A percentile compares a stretch with the other conserved stretches of the same genome.
Evolutionary conservation across 2,113 vertebrate genomes (phyloP).

Genomic region (Notothenia coriiceps): DNA sequence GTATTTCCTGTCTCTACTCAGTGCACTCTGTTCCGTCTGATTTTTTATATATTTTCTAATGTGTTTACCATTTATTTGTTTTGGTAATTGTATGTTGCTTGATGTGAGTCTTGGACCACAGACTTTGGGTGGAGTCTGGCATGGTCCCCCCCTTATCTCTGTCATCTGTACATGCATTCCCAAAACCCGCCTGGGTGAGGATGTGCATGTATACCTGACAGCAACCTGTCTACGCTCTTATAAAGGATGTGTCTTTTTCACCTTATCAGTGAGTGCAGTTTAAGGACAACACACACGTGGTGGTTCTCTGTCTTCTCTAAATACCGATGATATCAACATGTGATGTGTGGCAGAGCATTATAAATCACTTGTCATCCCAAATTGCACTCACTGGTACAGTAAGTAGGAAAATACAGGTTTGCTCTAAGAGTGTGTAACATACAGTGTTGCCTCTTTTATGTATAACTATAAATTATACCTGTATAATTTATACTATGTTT

Average conservation of each 20-base stretch:
- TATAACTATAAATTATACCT: conserved; percentile 79
- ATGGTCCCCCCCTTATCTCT: conserved; percentile 63
- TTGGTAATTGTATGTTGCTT: conserved; percentile 53
- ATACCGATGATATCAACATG: conserved; percentile 50
- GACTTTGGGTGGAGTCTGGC: conserved; percentile 66
- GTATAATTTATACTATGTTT: conserved; percentile 78
- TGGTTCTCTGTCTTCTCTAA: conserved; percentile 22
- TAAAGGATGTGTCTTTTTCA: conserved; percentile 57
- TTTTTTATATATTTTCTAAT: conserved; percentile 40
- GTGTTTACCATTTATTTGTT: conserved; percentile 56
- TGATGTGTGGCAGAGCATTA: conserved; percentile 12
- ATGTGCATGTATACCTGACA: conserved; percentile 72
- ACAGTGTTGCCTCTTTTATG: conserved; percentile 68
- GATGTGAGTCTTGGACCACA: conserved; percentile 62
- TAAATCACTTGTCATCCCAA: conserved; percentile 42
- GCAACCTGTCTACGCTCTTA: conserved; percentile 63
- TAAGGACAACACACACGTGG: conserved; percentile 21
- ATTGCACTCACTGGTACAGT: conserved; percentile 68
- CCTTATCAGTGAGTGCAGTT: conserved; percentile 69
- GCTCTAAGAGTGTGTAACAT: conserved; percentile 68
- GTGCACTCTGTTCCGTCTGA: conserved; percentile 48
- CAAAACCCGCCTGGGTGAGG: conserved; percentile 24
- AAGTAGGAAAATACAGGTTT: conserved; percentile 39
- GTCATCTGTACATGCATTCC: conserved; percentile 72
- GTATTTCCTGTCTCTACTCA: conserved; percentile 69